A percentile compares a stretch with the other conserved stretches of the same genome.
Conservation (phyloP, 2,888 invertebrate species). For the Bombylius discolor region DNA sequence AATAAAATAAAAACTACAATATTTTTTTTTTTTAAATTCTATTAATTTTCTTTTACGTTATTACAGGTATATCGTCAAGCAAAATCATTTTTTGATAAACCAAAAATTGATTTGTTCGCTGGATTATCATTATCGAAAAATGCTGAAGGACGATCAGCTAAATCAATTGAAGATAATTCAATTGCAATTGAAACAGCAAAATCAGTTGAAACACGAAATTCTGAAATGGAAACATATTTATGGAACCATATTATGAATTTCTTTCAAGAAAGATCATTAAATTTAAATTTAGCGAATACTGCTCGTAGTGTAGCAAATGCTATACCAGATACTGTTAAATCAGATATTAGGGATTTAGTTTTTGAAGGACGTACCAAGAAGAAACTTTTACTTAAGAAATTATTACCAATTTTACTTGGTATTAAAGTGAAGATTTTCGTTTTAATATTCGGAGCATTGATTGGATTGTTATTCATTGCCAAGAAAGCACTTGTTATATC, state of each 20-base stretch:
- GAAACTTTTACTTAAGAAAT: slow-evolving; percentile 37
- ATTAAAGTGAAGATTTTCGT: slow-evolving; percentile 46
- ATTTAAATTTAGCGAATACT: slow-evolving; percentile 38
- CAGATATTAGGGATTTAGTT: slow-evolving; percentile 41
- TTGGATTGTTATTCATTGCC: slow-evolving; percentile 46
- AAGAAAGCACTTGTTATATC: slow-evolving; percentile 50
- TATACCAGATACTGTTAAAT: slow-evolving; percentile 43
- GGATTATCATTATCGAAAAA: slow-evolving; percentile 41
- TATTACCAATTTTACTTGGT: slow-evolving; percentile 44
- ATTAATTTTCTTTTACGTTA: slow-evolving; percentile 3
- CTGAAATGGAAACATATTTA: slow-evolving; percentile 44
- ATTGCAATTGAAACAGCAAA: slow-evolving; percentile 40
- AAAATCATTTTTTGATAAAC: slow-evolving; percentile 44
- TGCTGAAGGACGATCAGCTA: slow-evolving; percentile 32
- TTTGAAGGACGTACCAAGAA: slow-evolving; percentile 48
- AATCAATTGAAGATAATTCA: slow-evolving; percentile 37
- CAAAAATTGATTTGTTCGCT: slow-evolving; percentile 42
- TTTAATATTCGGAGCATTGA: slow-evolving; percentile 41
- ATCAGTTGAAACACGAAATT: slow-evolving; percentile 41
- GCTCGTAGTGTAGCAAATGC: slow-evolving; percentile 39
- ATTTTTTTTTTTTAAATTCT: neutral
- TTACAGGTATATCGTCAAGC: slow-evolving; percentile 43
- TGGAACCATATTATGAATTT: slow-evolving; percentile 41
- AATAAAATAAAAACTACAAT: neutral
- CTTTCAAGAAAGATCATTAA: slow-evolving; percentile 42